Percentiles rank a stretch among this genome's conserved stretches.
phyloP scores from a whole-genome alignment of 2,888 invertebrate genomes.

The Monochamus alternatus region DNA sequence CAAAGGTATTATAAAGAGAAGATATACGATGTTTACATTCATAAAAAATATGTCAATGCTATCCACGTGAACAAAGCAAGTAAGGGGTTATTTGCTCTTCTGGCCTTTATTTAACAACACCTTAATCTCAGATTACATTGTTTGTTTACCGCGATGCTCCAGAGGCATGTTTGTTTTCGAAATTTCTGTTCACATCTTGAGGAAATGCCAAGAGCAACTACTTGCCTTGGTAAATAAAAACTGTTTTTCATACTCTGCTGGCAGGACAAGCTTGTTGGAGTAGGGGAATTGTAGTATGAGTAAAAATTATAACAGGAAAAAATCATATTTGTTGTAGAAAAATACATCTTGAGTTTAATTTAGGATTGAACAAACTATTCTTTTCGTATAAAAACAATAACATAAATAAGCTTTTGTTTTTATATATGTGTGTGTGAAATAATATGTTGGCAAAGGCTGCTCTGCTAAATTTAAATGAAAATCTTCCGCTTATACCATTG shows the following conservation, averaged over 20 bases:
- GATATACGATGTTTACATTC: background rate
- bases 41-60: constrained; percentile 15
- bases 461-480: background rate
- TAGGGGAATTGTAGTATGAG: too few species aligned
- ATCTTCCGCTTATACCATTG: background rate
- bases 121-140: constrained; percentile 11
- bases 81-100: background rate
- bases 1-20: background rate
- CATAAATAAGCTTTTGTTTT: background rate
- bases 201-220: background rate
- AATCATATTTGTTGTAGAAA: background rate
- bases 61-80: background rate
- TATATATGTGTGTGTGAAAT: background rate
- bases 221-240: background rate
- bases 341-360: background rate
- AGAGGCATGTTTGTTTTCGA: background rate
- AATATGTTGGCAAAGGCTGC: background rate
- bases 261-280: too few species aligned
- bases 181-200: background rate
- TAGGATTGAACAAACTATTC: background rate
- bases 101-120: background rate
- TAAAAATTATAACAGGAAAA: too few species aligned
- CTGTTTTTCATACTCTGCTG: background rate
- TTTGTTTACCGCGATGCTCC: background rate
- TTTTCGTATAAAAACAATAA: background rate